These are phyloP conservation scores for Oxystoma pomonae DNA, from an alignment of 2,888 invertebrate genomes.

Conservation along the genomic window DNA sequence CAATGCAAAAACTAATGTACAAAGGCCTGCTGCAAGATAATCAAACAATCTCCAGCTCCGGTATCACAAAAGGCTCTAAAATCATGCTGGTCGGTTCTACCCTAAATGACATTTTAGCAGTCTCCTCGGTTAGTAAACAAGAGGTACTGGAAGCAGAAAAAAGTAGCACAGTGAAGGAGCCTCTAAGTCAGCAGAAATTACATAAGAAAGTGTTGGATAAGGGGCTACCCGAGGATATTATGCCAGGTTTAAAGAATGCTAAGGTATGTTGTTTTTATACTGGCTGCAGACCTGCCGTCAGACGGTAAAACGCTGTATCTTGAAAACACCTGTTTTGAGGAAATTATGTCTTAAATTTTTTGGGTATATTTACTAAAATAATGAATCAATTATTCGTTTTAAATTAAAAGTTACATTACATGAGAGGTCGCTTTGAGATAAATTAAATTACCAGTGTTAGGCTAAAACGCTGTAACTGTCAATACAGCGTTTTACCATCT, in stretches of 20 bases:
- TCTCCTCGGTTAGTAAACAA: constrained; percentile 70
- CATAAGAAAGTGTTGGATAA: constrained; percentile 87
- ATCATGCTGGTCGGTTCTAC: constrained; percentile 90
- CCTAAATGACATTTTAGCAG: constrained; percentile 78
- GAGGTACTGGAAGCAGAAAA: constrained; percentile 63
- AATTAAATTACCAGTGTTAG: no score
- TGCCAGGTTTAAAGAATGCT: constrained; percentile 78
- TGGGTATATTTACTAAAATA: no score
- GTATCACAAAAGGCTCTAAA: constrained; percentile 77
- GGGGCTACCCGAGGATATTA: constrained; percentile 84
- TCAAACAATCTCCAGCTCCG: constrained; percentile 71
- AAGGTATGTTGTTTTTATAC: constrained; percentile 54
- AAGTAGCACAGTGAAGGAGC: constrained; percentile 62
- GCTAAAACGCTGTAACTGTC: no score
- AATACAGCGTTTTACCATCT: no score
- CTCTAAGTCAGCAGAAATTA: constrained; percentile 69
- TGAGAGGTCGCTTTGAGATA: no score
- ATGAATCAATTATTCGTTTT: no score
- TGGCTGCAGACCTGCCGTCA: no score
- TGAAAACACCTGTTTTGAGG: no score
- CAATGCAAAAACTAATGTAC: constrained; percentile 85
- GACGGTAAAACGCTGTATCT: no score
- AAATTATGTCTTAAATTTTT: no score
- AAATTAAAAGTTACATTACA: no score
- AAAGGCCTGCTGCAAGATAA: constrained; percentile 85